These are phyloP conservation scores for Drosophila nr. perissopoda DNA, from an alignment of 2,888 invertebrate species.

Conservation along the genomic window DNA sequence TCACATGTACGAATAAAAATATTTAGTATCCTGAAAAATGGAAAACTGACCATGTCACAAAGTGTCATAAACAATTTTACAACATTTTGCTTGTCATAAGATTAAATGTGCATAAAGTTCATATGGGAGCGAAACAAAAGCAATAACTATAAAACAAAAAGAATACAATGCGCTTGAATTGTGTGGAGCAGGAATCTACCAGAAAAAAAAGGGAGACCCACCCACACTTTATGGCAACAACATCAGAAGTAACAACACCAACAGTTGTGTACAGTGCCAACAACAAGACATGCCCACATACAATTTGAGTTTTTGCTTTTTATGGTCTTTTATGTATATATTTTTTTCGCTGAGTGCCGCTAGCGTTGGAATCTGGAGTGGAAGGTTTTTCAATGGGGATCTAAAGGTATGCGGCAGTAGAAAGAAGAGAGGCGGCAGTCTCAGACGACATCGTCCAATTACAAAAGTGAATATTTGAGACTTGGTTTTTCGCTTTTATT, in stretches of 20 bases:
- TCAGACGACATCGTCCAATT: slow-evolving; percentile 71
- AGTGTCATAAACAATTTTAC: slow-evolving; percentile 78
- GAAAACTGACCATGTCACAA: slow-evolving; percentile 77
- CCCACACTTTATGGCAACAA: slow-evolving; percentile 52
- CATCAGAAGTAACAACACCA: slow-evolving; percentile 32
- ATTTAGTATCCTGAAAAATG: slow-evolving; percentile 41
- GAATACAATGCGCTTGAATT: slow-evolving; percentile 73
- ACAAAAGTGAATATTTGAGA: slow-evolving; percentile 75
- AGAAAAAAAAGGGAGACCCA: slow-evolving; percentile 18
- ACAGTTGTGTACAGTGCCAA: slow-evolving; percentile 40
- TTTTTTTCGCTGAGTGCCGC: slow-evolving; percentile 27
- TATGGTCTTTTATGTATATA: slow-evolving; percentile 29
- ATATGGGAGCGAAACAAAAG: slow-evolving; percentile 65
- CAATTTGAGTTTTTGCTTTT: slow-evolving; percentile 50
- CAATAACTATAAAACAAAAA: slow-evolving; percentile 80
- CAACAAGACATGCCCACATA: slow-evolving; percentile 49
- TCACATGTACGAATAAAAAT: slow-evolving; percentile 34
- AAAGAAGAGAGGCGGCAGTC: slow-evolving; percentile 19
- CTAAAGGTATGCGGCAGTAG: slow-evolving; percentile 60
- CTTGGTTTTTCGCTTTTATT: slow-evolving; percentile 33
- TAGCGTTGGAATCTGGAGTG: slow-evolving; percentile 25
- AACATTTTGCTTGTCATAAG: slow-evolving; percentile 77
- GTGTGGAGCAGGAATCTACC: slow-evolving; percentile 28
- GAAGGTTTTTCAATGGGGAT: slow-evolving; percentile 13
- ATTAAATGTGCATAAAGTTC: slow-evolving; percentile 77